Conservation (phyloP, 1,140 invertebrate genomes). For the Phthorimaea operculella region DNA sequence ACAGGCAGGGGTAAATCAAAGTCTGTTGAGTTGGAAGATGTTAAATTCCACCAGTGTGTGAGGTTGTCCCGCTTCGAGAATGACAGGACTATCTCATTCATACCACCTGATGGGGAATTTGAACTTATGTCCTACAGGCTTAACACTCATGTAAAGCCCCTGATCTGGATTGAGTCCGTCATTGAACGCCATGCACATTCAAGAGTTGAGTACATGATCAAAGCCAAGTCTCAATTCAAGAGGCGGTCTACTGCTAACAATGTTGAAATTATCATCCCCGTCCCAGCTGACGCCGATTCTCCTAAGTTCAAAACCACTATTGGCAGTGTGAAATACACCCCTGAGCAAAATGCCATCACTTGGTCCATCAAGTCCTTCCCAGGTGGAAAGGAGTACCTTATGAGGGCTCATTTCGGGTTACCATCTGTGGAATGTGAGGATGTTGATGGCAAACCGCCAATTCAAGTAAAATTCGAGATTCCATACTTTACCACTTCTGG, state of each 20-base stretch:
- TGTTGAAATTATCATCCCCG: slow-evolving; percentile 99
- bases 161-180: slow-evolving; percentile 99
- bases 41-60: slow-evolving; percentile 99
- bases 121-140: slow-evolving; percentile 99
- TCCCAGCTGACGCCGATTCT: slow-evolving; percentile 97
- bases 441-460: slow-evolving; percentile 96
- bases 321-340: slow-evolving; percentile 97
- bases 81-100: slow-evolving; percentile 98
- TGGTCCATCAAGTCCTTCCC: slow-evolving; percentile 99
- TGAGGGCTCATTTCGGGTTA: slow-evolving; percentile 99
- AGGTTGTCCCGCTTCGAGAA: slow-evolving; percentile 98
- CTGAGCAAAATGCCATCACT: slow-evolving; percentile 97
- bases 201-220: slow-evolving; percentile 99
- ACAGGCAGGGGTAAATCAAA: slow-evolving; percentile 98
- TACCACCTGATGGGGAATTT: slow-evolving; percentile 99
- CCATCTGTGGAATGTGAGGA: slow-evolving; percentile 97
- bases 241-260: slow-evolving; percentile 98
- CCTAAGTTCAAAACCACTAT: slow-evolving; percentile 99
- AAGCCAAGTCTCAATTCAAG: slow-evolving; percentile 99
- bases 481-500: slow-evolving; percentile 99
- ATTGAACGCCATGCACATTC: slow-evolving; percentile 99
- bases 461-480: slow-evolving; percentile 99
- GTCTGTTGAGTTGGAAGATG: slow-evolving; percentile 98
- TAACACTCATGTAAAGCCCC: slow-evolving; percentile 97
- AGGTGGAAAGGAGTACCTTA: slow-evolving; percentile 98